Base-by-base conservation (phyloP, 1,140 invertebrate species). In the Zelostemma sp. region DNA sequence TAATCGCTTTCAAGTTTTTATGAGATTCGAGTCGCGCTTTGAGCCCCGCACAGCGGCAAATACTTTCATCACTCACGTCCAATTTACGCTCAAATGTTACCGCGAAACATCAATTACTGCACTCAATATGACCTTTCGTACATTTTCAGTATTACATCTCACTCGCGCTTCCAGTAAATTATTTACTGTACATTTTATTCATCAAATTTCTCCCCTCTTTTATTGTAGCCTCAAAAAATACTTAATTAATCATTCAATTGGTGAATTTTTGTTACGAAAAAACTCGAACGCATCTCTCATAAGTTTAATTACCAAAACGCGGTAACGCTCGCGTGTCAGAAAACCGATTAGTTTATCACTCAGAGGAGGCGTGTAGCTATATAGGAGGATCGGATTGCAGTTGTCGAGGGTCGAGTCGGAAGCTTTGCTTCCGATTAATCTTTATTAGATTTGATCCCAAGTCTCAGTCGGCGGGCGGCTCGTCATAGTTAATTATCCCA, bases 391-490 rank as follows among this genome's bases (percentile, higher is more conserved):
- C 60, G 69, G 60, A 67, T 67, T 72, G 60, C 60, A 67, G 55
- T 66, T 51, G 59, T 61, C 56, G 56, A 64, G 64, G 56, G 63
- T 57, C 55, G 31, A 68, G 59, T 47, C 60, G 64, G 69, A 72
- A 72, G 47, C 41, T 16, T 56, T 43, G 64, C 56, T 67, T 67
- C 59, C 64, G 69, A 68, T 72, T 67, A 67, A 68, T 64, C 60
- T 68, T 68, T 72, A 67, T 72, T 72, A 72, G 63, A 72, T 72
- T 67, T 63, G 59, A 55, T 56, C 47, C 50, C 58, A 62, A 35
- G 59, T 67, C 54, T 62, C 59, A 35, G 35, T 48, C 53, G 59
- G 49, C 17, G 35, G 54, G 56, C 43, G 55, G 59, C 59, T 64
- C 53, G 59, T 60, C 59, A 63, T 63, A 43, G 63, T 59, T 71